These are phyloP conservation scores for Pao palembangensis DNA, from an alignment of 2,113 vertebrate genomes.

Conservation along the genomic window DNA sequence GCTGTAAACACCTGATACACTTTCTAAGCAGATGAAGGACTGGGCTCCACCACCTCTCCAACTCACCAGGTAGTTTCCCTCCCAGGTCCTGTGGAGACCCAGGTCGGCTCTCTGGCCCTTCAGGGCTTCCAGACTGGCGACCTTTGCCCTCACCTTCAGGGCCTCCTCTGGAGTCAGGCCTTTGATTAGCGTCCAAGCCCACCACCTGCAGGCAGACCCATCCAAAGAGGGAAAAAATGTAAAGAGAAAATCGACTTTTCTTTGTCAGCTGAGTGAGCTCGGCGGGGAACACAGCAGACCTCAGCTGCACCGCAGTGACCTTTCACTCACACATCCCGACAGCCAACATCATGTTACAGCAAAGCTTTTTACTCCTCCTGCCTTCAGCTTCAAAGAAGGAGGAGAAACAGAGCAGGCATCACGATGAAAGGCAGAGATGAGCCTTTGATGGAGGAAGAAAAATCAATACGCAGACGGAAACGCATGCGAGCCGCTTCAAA, in stretches of 20 bases:
- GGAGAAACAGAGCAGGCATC: constrained; percentile 21
- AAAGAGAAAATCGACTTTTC: constrained; percentile 17
- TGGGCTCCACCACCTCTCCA: not conserved
- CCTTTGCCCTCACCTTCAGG: constrained; percentile 90
- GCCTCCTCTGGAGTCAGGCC: constrained; percentile 82
- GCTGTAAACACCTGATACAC: not conserved
- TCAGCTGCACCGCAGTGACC: constrained; percentile 16
- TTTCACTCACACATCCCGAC: constrained; percentile 40
- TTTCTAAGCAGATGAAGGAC: too few relatives aligned
- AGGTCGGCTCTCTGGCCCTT: constrained; percentile 90
- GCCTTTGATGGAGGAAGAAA: constrained; percentile 51
- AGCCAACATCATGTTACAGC: constrained; percentile 33
- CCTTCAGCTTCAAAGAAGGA: constrained; percentile 13
- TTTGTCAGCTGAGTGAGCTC: not conserved
- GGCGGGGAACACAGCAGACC: constrained; percentile 8
- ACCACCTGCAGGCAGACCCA: constrained; percentile 81
- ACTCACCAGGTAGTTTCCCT: constrained; percentile 90
- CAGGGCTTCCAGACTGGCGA: constrained; percentile 86
- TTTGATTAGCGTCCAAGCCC: constrained; percentile 88
- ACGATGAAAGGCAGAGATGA: constrained; percentile 59
- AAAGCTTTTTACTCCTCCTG: constrained; percentile 33
- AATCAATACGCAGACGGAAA: constrained; percentile 63
- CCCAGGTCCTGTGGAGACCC: constrained; percentile 89
- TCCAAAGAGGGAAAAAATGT: constrained; percentile 3
- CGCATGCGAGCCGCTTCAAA: constrained; percentile 47